Conservation (phyloP, 1,140 invertebrate species). For the Nebria ingens region DNA sequence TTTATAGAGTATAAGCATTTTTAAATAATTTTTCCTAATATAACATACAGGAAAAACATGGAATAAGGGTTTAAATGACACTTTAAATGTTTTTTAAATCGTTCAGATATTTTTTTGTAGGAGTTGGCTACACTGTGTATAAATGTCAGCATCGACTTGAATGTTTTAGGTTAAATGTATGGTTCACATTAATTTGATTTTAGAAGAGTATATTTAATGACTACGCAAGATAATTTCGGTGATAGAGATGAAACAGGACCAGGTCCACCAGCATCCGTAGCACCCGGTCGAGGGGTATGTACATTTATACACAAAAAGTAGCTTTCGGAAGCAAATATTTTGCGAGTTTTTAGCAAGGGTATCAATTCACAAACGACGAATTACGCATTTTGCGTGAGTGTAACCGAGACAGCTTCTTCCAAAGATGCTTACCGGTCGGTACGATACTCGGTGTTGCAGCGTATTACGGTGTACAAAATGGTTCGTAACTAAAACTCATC, state of each 20-base stretch:
- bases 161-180: too few species aligned
- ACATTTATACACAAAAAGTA: not conserved
- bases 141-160: too few species aligned
- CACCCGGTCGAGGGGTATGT: not conserved
- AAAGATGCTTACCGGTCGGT: slow-evolving; percentile 54
- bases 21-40: too few species aligned
- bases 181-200: too few species aligned
- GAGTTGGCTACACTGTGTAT: too few species aligned
- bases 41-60: too few species aligned
- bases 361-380: slow-evolving; percentile 52
- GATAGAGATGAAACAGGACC: not conserved
- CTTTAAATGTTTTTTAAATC: too few species aligned
- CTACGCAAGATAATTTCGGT: not conserved
- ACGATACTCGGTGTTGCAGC: slow-evolving; percentile 44
- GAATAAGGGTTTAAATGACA: too few species aligned
- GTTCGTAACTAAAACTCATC: slow-evolving; percentile 27
- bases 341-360: slow-evolving; percentile 35
- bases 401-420: slow-evolving; percentile 59
- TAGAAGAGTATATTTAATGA: not conserved
- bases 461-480: slow-evolving; percentile 50
- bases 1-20: too few species aligned
- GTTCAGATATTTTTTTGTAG: too few species aligned
- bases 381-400: slow-evolving; percentile 54
- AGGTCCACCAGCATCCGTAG: not conserved
- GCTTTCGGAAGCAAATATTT: not conserved